Conservation (phyloP, 1,140 invertebrate species). For the Halesus radiatus region DNA sequence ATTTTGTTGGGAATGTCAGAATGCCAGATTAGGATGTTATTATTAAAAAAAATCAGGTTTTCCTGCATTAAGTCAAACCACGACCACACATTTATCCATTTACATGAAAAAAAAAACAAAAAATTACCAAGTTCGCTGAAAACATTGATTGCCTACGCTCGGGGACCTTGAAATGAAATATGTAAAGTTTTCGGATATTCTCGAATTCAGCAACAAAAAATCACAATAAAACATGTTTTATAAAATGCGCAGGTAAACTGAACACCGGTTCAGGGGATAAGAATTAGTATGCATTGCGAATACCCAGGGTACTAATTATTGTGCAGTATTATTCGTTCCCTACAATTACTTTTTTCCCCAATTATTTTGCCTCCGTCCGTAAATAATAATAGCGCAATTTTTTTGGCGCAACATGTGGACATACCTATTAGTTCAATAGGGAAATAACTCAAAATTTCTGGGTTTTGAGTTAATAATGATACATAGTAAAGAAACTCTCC, state of each 20-base stretch:
- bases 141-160: neutral
- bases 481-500: too few relatives aligned
- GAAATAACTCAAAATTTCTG: too few relatives aligned
- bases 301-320: too few relatives aligned
- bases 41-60: too few relatives aligned
- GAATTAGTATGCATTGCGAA: neutral
- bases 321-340: slow-evolving; percentile 6
- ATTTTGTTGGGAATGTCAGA: too few relatives aligned
- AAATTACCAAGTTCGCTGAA: neutral
- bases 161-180: slow-evolving; percentile 2
- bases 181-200: neutral
- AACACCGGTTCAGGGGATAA: neutral
- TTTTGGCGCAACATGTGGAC: too few relatives aligned
- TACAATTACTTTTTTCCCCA: slow-evolving; percentile 5
- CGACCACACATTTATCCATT: too few relatives aligned
- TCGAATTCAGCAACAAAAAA: neutral
- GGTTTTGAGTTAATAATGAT: too few relatives aligned
- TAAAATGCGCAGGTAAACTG: neutral
- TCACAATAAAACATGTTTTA: neutral
- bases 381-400: too few relatives aligned
- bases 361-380: neutral
- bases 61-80: too few relatives aligned
- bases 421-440: too few relatives aligned
- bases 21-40: too few relatives aligned
- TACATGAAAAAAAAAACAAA: neutral